Evolutionary conservation across 2,888 invertebrate species (phyloP).

Genomic region (Hermodice carunculata): DNA sequence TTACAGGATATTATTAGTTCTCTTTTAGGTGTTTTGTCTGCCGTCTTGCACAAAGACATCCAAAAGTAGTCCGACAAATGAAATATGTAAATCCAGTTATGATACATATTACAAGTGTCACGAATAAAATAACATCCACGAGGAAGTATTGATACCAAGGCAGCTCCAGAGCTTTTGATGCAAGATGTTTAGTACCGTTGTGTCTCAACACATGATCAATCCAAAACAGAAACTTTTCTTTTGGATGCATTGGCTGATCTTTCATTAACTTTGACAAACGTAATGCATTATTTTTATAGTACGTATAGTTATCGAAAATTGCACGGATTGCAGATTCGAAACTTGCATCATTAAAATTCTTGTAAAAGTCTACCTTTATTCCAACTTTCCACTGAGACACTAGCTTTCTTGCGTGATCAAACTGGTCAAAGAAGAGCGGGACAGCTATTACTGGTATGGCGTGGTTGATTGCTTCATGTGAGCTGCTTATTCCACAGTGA

Average conservation of each 20-base stretch:
- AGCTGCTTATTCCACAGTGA: constrained; percentile 19
- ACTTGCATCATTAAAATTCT: neutral
- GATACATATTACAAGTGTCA: too few species aligned
- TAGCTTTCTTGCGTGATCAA: neutral
- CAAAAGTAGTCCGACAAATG: too few species aligned
- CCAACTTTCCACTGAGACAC: constrained; percentile 7
- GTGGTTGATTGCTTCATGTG: constrained; percentile 6
- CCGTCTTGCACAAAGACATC: too few species aligned
- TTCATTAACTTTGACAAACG: constrained; percentile 6
- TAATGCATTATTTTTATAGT: constrained; percentile 7
- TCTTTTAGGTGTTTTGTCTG: too few species aligned
- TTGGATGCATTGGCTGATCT: neutral
- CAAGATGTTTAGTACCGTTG: constrained; percentile 2
- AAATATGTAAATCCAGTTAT: too few species aligned
- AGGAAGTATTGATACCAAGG: too few species aligned
- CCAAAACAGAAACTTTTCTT: constrained; percentile 4
- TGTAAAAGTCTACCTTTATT: neutral
- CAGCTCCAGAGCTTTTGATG: too few species aligned
- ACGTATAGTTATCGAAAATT: constrained; percentile 1
- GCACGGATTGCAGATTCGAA: neutral
- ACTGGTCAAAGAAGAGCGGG: constrained; percentile 13
- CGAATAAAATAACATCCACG: too few species aligned
- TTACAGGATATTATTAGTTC: too few species aligned
- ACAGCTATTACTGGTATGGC: constrained; percentile 15
- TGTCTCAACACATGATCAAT: constrained; percentile 8